A percentile compares a stretch with the other conserved stretches of the same genome.
Conservation (phyloP, 2,797 vertebrate species). For the Sitta carolinensis region DNA sequence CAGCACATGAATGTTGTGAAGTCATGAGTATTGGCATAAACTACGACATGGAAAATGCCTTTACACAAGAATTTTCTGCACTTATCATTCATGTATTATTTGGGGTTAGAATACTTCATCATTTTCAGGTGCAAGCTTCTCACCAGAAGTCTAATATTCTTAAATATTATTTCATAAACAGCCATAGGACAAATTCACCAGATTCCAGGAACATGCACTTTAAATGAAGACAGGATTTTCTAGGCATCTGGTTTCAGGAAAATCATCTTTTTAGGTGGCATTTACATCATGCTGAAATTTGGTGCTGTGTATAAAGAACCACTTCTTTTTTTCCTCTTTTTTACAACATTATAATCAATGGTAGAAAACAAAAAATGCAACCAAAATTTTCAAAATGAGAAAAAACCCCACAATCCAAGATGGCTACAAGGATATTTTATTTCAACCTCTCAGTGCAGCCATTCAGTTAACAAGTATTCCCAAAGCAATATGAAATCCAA, state of each 20-base stretch:
- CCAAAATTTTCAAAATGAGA: not conserved
- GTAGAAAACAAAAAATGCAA: not conserved
- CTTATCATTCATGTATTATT: not conserved
- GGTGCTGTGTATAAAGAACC: not conserved
- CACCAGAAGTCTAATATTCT: not conserved
- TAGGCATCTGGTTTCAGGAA: not conserved
- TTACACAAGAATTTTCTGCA: not conserved
- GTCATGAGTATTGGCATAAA: not conserved
- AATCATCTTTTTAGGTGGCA: not conserved
- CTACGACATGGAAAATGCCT: not conserved
- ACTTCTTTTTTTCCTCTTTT: not conserved
- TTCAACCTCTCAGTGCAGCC: not conserved
- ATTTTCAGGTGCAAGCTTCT: not conserved
- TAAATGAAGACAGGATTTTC: not conserved
- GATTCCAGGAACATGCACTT: not conserved
- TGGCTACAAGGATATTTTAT: not conserved
- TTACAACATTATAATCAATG: not conserved
- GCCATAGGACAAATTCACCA: not conserved
- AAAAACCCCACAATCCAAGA: not conserved
- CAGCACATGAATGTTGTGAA: not conserved
- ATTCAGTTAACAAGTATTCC: constrained; percentile 22
- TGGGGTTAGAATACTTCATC: not conserved
- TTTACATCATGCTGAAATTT: not conserved
- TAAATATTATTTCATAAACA: constrained; percentile 34
- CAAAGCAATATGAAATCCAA: constrained; percentile 24